These are phyloP conservation scores for Acanthis flammea DNA, from an alignment of 2,797 vertebrate genomes.

Conservation along the genomic window DNA sequence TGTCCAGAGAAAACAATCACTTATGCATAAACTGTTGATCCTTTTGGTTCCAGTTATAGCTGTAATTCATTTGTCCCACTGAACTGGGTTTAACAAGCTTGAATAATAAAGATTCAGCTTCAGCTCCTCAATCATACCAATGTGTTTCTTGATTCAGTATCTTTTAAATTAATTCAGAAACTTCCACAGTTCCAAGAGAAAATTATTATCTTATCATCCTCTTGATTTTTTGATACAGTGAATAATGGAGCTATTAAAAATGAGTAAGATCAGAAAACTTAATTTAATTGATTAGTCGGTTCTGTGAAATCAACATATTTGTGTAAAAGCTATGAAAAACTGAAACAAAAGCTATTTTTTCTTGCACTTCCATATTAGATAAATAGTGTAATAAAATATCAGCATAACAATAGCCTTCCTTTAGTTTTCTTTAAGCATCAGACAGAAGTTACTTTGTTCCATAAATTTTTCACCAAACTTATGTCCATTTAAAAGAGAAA, in stretches of 20 bases:
- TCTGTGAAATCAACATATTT: conserved; percentile 17
- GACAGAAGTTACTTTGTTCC: not conserved
- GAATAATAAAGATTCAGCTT: conserved; percentile 22
- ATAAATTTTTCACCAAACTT: not conserved
- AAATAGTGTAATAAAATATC: not conserved
- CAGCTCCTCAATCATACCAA: not conserved
- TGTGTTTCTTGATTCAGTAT: conserved; percentile 14
- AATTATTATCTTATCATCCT: conserved; percentile 46
- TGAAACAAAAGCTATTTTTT: conserved; percentile 14
- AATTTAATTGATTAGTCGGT: conserved; percentile 31
- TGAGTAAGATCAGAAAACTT: conserved; percentile 45
- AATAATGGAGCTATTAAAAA: conserved; percentile 58
- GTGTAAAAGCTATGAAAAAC: conserved; percentile 14
- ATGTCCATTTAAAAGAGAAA: not conserved
- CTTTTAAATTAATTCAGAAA: conserved; percentile 59
- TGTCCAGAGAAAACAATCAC: not conserved
- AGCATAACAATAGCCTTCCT: not conserved
- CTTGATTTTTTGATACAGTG: conserved; percentile 45
- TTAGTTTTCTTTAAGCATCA: not conserved
- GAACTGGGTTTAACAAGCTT: conserved; percentile 19
- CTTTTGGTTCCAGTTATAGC: conserved; percentile 6
- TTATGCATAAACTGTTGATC: not conserved
- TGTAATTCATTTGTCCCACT: conserved; percentile 33
- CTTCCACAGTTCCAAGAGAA: conserved; percentile 38
- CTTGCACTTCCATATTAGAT: not conserved